Base-by-base conservation (phyloP, 2,797 vertebrate genomes). In the Pseudochirops cupreus region DNA sequence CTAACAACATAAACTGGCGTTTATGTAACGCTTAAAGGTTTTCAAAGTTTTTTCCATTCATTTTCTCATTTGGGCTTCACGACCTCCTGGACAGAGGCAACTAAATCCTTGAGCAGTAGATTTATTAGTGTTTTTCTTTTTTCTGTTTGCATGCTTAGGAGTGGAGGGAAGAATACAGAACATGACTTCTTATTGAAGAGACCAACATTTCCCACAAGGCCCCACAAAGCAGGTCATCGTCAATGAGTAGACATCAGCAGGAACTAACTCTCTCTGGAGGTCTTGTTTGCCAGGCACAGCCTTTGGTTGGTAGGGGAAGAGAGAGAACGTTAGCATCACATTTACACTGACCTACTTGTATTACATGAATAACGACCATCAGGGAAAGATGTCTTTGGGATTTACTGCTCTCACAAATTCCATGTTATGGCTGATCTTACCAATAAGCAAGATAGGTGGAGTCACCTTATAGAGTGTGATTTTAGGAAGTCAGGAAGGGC, bases 301-400 rank as follows among this genome's bases (percentile, higher is more conserved):
- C 9, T 46, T 26, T 50, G 74, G 11, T 87, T 82, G n/a, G 67
- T 39, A 7, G 21, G 46, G 39, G 24, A 46, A 87, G 39, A 87
- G 39, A 87, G 39, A 87, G 39, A 46, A 3, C 11, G n/a, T 92
- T 4, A 91, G 59, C 91, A 91, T 82, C 18, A 87, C 91, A 28
- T 95, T 93, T 92, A 58, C 93, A 98, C 96, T 97, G 94, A 96
- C 95, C 97, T 92, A 95, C 89, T 97, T 97, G 94, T 95, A 29
- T 74, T 94, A 94, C 92, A 96, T 97, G 94, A 98, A 97, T 98
- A 98, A 98, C 93, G 67, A 12, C n/a, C 33, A 74, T 90, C 94
- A 54, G 90, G 94, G 94, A 94, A 96, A 95, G 94, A 92, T 89
- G 93, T 91, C 95, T 97, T 90, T 97, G 95, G 50, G 95, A 82